These are phyloP conservation scores for Ophion ventricosus DNA, from an alignment of 2,888 invertebrate genomes.

Conservation along the genomic window DNA sequence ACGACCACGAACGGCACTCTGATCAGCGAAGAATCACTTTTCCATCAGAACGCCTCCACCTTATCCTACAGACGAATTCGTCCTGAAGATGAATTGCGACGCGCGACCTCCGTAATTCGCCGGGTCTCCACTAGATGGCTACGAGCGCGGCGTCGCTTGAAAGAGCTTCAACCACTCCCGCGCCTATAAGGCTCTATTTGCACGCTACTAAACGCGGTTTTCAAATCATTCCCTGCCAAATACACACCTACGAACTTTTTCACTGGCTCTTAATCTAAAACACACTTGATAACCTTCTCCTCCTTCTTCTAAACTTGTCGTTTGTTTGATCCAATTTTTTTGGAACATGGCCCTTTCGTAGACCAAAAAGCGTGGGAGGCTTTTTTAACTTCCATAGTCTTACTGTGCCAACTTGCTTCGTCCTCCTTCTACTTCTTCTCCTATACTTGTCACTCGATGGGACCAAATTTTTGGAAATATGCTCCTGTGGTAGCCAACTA, in stretches of 20 bases:
- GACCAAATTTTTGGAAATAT: background rate
- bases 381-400: background rate
- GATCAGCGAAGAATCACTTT: background rate
- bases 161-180: background rate
- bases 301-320: background rate
- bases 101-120: background rate
- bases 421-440: background rate
- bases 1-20: background rate
- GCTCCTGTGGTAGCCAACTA: background rate
- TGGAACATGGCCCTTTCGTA: background rate
- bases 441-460: background rate
- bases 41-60: background rate
- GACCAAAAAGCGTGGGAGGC: background rate
- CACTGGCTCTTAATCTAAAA: background rate
- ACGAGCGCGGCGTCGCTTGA: background rate
- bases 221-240: background rate
- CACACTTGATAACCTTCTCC: background rate
- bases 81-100: background rate
- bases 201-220: background rate
- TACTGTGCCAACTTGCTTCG: background rate
- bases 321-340: background rate
- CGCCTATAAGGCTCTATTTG: background rate
- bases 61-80: background rate
- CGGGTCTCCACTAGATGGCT: background rate
- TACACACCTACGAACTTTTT: background rate